These are phyloP conservation scores for Apostichopus parvimensis DNA, from an alignment of 35 echinoderm and acorn worm genomes.

Conservation along the genomic window DNA sequence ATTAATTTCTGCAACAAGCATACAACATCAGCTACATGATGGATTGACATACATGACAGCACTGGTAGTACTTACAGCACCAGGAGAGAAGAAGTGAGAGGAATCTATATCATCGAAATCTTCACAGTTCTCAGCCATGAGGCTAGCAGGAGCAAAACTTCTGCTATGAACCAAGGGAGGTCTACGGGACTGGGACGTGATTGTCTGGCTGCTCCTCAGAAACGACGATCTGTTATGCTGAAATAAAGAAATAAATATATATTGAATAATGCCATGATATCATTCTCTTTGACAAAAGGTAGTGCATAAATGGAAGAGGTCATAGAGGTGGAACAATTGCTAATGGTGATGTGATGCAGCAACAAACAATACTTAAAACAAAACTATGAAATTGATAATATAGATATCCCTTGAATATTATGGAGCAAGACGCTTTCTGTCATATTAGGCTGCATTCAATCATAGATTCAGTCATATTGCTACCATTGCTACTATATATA, in stretches of 20 bases:
- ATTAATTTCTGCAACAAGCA: neutral
- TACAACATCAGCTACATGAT: neutral
- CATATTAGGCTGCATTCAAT: too few relatives aligned
- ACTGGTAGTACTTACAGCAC: conserved; percentile 73
- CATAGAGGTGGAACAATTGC: too few relatives aligned
- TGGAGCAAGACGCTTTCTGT: too few relatives aligned
- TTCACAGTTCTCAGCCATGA: conserved; percentile 69
- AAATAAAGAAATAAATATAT: neutral
- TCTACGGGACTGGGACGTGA: conserved; percentile 49
- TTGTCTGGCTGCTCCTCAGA: conserved; percentile 28
- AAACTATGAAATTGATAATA: too few relatives aligned
- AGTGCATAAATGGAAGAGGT: too few relatives aligned
- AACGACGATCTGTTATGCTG: conserved; percentile 41
- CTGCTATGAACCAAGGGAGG: conserved; percentile 89
- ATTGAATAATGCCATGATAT: too few relatives aligned
- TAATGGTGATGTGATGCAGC: too few relatives aligned
- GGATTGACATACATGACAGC: neutral
- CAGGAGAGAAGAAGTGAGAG: conserved; percentile 84
- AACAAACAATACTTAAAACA: too few relatives aligned
- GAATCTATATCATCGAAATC: conserved; percentile 72
- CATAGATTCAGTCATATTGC: too few relatives aligned
- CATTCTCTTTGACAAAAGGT: too few relatives aligned
- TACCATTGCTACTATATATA: too few relatives aligned
- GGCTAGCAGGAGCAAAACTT: conserved; percentile 87
- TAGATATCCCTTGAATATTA: too few relatives aligned